Evolutionary conservation across 64 coral and sea anemone genomes (phyloP), one percentile per base, ranked within the genome.

Genomic region (Acropora yongei): DNA sequence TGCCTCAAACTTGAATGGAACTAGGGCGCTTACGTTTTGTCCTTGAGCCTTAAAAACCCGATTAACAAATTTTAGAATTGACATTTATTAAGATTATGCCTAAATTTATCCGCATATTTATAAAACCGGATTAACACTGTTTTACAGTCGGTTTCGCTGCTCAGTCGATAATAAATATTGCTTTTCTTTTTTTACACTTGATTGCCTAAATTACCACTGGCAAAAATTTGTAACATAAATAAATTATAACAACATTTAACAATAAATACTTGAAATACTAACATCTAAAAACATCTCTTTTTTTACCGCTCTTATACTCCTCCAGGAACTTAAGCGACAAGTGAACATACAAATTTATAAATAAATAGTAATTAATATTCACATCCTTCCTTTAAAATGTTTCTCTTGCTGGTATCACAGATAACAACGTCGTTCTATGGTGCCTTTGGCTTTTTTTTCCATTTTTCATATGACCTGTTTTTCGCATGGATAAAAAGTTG

Each of bases 401-500:
- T 69, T 71, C 82, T 48, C 65, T 20, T 3, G 5, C 65, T n/a
- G 16, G 42, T 1, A 72, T 69, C 17, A 85, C 63, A 6, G 82
- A 68, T 20, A 85, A 44, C 1, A 71, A 17, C 16, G 82, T 68
- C 19, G 65, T 49, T 19, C 44, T 85, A 57, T 85, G 44, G 30
- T 72, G 16, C 49, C 82, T 4, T 12, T 6, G n/a, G 14, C 63
- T 85, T 48, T 49, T 67, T 8, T 17, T 85, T 46, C 82, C 82
- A 72, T 85, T 85, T 49, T 85, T 85, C 61, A 85, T 49, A 8
- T 85, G 82, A 18, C 82, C 82, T 4, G 66, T 85, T 19, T 72
- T 85, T 19, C 82, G n/a, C 61, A 85, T 85, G 17, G 82, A 18
- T 8, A 85, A 71, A 72, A 85, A 85, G 14, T 69, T 42, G 43